Percentiles rank a stretch among this genome's conserved stretches.
Evolutionary conservation across 1,140 invertebrate species (phyloP).

Genomic region (Pissodes strobi): DNA sequence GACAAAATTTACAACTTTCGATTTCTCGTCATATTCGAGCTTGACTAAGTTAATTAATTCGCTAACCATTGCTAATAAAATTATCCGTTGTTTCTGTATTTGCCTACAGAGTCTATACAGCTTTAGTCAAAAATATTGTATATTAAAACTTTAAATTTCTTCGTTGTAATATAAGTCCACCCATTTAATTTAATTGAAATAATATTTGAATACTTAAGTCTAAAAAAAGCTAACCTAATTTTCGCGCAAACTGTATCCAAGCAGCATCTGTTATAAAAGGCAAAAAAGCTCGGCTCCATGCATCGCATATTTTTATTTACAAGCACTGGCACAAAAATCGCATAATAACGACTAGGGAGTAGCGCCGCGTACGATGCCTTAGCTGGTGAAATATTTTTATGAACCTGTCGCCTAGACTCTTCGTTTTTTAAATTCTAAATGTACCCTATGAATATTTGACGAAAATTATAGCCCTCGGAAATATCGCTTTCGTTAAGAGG

Average conservation of each 20-base stretch:
- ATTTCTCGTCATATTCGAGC: too few species aligned
- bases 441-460: conserved; percentile 3
- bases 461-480: not conserved
- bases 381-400: conserved; percentile 11
- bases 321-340: conserved; percentile 1
- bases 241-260: not conserved
- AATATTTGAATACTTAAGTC: too few species aligned
- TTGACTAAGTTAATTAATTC: too few species aligned
- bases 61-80: too few species aligned
- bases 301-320: conserved; percentile 6
- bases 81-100: too few species aligned
- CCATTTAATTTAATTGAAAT: too few species aligned
- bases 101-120: too few species aligned
- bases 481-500: not conserved
- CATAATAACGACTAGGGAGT: not conserved
- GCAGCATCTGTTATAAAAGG: not conserved
- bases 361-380: not conserved
- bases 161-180: too few species aligned
- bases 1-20: too few species aligned
- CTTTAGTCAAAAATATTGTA: too few species aligned
- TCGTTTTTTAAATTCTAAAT: conserved; percentile 7
- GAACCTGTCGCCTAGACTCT: not conserved
- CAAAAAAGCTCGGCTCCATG: not conserved
- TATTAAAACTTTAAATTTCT: too few species aligned
- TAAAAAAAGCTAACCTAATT: conserved; percentile 5